A percentile compares a stretch with the other conserved stretches of the same genome.
phyloP scores from a whole-genome alignment of 2,113 vertebrate genomes.

The Mesitornis unicolor region DNA sequence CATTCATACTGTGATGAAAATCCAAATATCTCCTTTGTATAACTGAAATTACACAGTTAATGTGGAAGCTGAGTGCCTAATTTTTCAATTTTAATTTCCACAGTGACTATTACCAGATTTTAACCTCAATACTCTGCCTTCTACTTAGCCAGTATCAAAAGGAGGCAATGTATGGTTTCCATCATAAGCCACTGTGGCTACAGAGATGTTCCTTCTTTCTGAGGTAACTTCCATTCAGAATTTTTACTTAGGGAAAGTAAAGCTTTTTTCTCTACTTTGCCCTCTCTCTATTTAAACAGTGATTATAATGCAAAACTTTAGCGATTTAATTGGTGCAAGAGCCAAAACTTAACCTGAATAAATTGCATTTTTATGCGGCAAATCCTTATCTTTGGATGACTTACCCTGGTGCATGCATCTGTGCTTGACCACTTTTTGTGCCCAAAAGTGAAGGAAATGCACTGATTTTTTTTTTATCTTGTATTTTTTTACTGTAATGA shows the following conservation, averaged over 20 bases:
- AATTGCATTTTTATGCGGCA: accelerated
- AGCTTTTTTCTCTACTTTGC: neutral
- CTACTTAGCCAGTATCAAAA: neutral
- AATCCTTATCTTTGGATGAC: neutral
- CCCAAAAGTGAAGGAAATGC: neutral
- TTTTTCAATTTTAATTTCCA: neutral
- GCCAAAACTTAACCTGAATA: neutral
- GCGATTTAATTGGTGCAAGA: neutral
- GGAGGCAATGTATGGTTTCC: neutral
- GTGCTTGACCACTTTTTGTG: neutral
- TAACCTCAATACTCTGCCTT: neutral
- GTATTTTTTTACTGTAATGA: neutral
- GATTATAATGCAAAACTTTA: neutral
- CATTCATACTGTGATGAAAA: neutral
- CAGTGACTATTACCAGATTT: neutral
- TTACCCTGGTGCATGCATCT: neutral
- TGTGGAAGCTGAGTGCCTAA: neutral
- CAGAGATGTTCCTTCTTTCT: neutral
- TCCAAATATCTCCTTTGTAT: neutral
- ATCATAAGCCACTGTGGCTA: neutral
- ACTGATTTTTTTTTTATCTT: no score
- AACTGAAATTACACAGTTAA: neutral
- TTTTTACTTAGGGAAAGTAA: neutral
- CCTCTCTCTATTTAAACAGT: neutral
- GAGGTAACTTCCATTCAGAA: neutral